Percentiles rank a stretch among this genome's conserved stretches.
phyloP scores from a whole-genome alignment of 2,888 invertebrate genomes.

The Hirudinaria manillensis region DNA sequence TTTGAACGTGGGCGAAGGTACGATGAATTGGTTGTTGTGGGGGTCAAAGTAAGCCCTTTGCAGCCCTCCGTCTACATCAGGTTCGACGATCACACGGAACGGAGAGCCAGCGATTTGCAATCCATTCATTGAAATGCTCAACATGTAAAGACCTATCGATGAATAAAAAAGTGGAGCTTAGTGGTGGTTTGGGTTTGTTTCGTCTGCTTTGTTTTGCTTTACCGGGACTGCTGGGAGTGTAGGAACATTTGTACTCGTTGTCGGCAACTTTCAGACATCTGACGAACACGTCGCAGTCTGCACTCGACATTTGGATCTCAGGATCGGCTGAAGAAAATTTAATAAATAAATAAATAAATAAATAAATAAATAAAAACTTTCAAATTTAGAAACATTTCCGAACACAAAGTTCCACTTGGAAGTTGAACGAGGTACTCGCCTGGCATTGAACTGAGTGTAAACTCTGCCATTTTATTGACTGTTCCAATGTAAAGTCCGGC shows the following conservation, averaged over 20 bases:
- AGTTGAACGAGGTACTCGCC: background rate
- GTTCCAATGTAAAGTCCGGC: background rate
- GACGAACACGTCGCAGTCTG: slow-evolving; percentile 25
- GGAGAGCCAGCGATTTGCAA: slow-evolving; percentile 20
- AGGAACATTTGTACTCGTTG: slow-evolving; percentile 25
- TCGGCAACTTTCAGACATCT: slow-evolving; percentile 26
- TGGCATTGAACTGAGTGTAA: slow-evolving; percentile 3
- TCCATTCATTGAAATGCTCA: slow-evolving; percentile 15
- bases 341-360: background rate
- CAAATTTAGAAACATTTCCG: no score
- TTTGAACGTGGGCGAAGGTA: slow-evolving; percentile 5
- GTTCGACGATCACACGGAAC: slow-evolving; percentile 17
- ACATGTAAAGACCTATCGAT: slow-evolving; percentile 13
- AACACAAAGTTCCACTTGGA: no score
- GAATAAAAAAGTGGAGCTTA: background rate
- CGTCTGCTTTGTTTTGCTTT: background rate
- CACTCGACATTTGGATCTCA: slow-evolving; percentile 20
- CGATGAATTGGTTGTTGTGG: background rate
- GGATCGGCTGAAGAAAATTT: slow-evolving; percentile 24
- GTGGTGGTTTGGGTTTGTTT: no score
- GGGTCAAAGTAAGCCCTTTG: background rate
- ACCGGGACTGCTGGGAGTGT: slow-evolving; percentile 17
- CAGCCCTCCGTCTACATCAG: background rate
- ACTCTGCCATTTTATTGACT: background rate
- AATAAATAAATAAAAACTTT: background rate